Conservation (phyloP, 2,888 invertebrate genomes). For the Beris chalybata region DNA sequence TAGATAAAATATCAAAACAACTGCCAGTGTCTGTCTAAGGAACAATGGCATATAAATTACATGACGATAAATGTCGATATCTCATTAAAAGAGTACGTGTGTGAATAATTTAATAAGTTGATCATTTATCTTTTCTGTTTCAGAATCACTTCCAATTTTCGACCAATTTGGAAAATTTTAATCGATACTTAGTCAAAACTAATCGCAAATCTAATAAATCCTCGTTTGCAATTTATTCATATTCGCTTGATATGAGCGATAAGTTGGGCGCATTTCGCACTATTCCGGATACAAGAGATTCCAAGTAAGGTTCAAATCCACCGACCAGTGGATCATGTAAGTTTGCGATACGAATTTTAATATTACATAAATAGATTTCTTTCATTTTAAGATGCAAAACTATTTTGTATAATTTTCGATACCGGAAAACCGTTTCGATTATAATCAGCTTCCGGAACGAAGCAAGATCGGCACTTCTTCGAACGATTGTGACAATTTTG, state of each 20-base stretch:
- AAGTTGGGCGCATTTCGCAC: conserved; percentile 44
- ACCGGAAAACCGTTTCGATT: conserved; percentile 43
- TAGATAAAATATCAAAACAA: no score
- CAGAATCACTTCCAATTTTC: conserved; percentile 10
- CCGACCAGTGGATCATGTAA: conserved; percentile 11
- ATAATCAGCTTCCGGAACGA: conserved; percentile 51
- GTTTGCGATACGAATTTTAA: conserved; percentile 13
- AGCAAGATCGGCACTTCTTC: conserved; percentile 47
- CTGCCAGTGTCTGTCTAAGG: no score
- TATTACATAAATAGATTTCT: conserved; percentile 10
- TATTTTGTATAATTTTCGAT: conserved; percentile 41
- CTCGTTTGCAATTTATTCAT: conserved; percentile 37
- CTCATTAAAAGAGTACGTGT: no score
- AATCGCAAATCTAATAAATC: conserved; percentile 9
- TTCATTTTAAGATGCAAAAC: conserved; percentile 43
- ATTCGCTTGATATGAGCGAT: conserved; percentile 43
- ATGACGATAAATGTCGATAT: no score
- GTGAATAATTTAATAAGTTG: not conserved
- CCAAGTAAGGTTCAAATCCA: conserved; percentile 42
- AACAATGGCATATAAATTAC: no score
- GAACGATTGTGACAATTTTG: conserved; percentile 48
- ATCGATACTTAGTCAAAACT: conserved; percentile 8
- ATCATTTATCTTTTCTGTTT: not conserved
- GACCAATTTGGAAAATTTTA: conserved; percentile 4
- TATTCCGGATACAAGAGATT: conserved; percentile 48